These are phyloP conservation scores for Lutraria lutraria DNA, from an alignment of 2,888 invertebrate species.

Conservation along the genomic window DNA sequence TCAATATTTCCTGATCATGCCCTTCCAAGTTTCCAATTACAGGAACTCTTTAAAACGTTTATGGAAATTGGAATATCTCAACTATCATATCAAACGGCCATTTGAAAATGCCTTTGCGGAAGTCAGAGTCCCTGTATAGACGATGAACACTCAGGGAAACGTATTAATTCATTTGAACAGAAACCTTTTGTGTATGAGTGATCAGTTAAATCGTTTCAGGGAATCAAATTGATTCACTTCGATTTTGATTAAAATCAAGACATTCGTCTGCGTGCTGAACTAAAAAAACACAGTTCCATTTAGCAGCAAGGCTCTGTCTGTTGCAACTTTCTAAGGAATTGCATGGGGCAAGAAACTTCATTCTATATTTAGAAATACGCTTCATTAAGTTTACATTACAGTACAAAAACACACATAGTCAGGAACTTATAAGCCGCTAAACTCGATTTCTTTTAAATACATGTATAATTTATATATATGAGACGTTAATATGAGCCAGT, in stretches of 20 bases:
- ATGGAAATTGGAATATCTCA: slow-evolving; percentile 1
- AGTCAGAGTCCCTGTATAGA: background rate
- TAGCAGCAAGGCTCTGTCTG: background rate
- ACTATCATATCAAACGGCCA: background rate
- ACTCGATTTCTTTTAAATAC: too few species aligned
- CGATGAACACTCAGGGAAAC: background rate
- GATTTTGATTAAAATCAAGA: background rate
- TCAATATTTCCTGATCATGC: background rate
- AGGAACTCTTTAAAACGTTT: background rate
- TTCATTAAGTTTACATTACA: background rate
- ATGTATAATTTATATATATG: too few species aligned
- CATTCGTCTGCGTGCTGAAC: background rate
- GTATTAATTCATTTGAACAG: background rate
- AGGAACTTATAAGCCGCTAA: too few species aligned
- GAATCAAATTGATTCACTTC: slow-evolving; percentile 5
- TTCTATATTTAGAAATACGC: background rate
- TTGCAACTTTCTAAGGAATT: background rate
- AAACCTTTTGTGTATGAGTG: slow-evolving; percentile 1
- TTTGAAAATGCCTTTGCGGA: background rate
- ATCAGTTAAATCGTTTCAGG: background rate
- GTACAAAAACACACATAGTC: too few species aligned
- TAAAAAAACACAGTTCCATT: background rate
- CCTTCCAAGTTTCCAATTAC: background rate
- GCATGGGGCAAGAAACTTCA: background rate
- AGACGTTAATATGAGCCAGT: too few species aligned